These are phyloP conservation scores for Ia io DNA, from an alignment of 2,113 vertebrate species.

Conservation along the genomic window DNA sequence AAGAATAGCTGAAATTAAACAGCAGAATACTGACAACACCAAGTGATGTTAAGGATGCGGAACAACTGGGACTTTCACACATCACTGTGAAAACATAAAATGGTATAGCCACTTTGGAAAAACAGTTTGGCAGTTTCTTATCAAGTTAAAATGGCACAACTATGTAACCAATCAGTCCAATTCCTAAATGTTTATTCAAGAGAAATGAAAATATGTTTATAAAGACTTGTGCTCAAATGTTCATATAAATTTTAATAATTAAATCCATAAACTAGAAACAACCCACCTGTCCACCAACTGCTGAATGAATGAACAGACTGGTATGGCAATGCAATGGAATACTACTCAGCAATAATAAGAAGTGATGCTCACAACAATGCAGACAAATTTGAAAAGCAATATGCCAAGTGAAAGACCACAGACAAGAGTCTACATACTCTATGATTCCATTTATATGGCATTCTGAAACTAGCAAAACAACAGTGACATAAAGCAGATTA, in stretches of 20 bases:
- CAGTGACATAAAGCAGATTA: conserved; percentile 14
- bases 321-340: background rate
- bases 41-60: background rate
- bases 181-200: background rate
- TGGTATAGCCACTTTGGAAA: background rate
- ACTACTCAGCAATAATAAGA: conserved; percentile 20
- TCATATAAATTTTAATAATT: background rate
- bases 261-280: background rate
- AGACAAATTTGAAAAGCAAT: background rate
- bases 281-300: background rate
- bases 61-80: background rate
- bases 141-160: background rate
- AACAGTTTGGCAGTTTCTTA: background rate
- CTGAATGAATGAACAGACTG: background rate
- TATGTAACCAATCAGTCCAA: background rate
- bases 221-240: background rate
- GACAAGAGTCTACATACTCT: background rate
- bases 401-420: background rate
- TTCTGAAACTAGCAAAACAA: conserved; percentile 21
- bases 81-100: conserved; percentile 1
- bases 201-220: conserved; percentile 30
- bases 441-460: background rate
- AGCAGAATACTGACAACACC: background rate
- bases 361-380: background rate
- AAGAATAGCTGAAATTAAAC: background rate